A percentile compares a stretch with the other conserved stretches of the same genome.
These are phyloP conservation scores for Phyllopteryx taeniolatus DNA, from an alignment of 2,113 vertebrate species.

Conservation along the genomic window DNA sequence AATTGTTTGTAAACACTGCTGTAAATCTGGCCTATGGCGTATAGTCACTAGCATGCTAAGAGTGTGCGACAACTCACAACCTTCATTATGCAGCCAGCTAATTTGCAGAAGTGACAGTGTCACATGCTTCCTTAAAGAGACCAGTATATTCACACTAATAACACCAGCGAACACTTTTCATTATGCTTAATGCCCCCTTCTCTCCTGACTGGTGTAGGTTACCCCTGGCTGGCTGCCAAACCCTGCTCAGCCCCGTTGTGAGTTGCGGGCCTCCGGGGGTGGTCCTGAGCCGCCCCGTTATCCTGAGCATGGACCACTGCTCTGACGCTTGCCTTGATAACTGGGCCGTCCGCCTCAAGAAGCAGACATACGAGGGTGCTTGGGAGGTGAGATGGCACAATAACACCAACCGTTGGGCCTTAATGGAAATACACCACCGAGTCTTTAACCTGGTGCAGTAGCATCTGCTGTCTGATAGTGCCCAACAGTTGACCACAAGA, in stretches of 20 bases:
- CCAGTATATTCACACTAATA: slow-evolving; percentile 44
- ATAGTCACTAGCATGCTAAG: slow-evolving; percentile 17
- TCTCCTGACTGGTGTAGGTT: slow-evolving; percentile 73
- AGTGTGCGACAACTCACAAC: slow-evolving; percentile 4
- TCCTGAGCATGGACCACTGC: slow-evolving; percentile 95
- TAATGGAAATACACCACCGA: slow-evolving; percentile 22
- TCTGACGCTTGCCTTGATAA: slow-evolving; percentile 90
- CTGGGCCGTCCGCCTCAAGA: slow-evolving; percentile 95
- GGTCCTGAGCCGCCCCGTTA: slow-evolving; percentile 90
- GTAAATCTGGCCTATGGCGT: slow-evolving; percentile 46
- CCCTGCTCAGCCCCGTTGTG: slow-evolving; percentile 92
- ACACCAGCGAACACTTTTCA: slow-evolving; percentile 29
- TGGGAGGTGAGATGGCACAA: slow-evolving; percentile 88
- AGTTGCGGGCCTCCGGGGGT: slow-evolving; percentile 97
- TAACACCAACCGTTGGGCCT: slow-evolving; percentile 36
- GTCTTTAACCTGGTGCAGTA: not conserved
- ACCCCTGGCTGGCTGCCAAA: slow-evolving; percentile 94
- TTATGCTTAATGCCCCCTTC: slow-evolving; percentile 9
- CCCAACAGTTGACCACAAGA: slow-evolving; percentile 47
- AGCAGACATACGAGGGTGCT: slow-evolving; percentile 91
- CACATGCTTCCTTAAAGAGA: slow-evolving; percentile 33
- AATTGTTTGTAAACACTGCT: slow-evolving; percentile 49
- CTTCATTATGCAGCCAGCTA: slow-evolving; percentile 44
- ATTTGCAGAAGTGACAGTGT: slow-evolving; percentile 46
- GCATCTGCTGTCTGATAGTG: not conserved